phyloP scores from a whole-genome alignment of 1,140 invertebrate genomes.

The Tachypleus tridentatus region DNA sequence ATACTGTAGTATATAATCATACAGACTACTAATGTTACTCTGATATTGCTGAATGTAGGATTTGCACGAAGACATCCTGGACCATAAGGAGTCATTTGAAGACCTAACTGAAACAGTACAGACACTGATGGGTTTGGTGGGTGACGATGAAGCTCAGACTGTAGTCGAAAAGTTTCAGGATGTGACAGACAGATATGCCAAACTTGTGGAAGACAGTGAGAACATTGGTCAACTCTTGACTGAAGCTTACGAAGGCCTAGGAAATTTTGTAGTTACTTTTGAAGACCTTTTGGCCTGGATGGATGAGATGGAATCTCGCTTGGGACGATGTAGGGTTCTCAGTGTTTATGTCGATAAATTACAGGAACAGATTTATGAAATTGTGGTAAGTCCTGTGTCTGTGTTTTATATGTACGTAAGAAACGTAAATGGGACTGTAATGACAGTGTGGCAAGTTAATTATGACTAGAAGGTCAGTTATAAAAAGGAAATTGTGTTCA shows the following conservation, averaged over 20 bases:
- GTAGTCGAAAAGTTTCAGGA: conserved; percentile 75
- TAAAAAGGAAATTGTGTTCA: too few relatives aligned
- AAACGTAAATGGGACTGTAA: too few relatives aligned
- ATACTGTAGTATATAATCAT: conserved; percentile 4
- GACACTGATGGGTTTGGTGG: conserved; percentile 73
- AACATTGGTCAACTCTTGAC: conserved; percentile 62
- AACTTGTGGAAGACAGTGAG: conserved; percentile 70
- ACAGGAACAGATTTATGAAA: conserved; percentile 78
- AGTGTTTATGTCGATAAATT: conserved; percentile 84
- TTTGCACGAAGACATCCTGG: conserved; percentile 74
- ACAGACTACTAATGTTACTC: conserved; percentile 17
- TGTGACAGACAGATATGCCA: conserved; percentile 67
- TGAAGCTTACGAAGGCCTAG: conserved; percentile 64
- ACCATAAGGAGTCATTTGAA: conserved; percentile 71
- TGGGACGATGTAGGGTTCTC: conserved; percentile 64
- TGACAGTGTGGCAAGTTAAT: too few relatives aligned
- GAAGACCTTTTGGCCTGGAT: conserved; percentile 88
- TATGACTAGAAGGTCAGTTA: too few relatives aligned
- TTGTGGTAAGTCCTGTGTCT: conserved; percentile 46
- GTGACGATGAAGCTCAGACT: conserved; percentile 75
- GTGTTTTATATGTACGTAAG: too few relatives aligned
- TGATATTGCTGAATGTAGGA: conserved; percentile 31
- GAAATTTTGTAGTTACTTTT: conserved; percentile 79
- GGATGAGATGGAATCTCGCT: conserved; percentile 71
- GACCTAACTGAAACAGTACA: conserved; percentile 77